Conservation (phyloP, 2,113 vertebrate species). For the Martes martes region DNA sequence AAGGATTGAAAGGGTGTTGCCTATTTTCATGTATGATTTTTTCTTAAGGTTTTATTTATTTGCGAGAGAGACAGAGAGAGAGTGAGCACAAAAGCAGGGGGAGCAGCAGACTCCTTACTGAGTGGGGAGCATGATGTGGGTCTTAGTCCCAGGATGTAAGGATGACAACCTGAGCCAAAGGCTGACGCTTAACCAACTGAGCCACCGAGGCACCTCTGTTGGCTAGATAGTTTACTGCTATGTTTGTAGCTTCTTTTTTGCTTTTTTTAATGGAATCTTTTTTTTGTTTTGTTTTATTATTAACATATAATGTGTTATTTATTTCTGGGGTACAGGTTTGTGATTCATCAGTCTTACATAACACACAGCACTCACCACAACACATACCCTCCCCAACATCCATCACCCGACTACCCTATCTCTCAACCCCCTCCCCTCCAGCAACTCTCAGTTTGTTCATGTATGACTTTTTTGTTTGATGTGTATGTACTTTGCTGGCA, state of each 20-base stretch:
- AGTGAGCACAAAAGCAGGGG: neutral
- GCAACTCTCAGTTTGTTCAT: too few relatives aligned
- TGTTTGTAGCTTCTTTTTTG: neutral
- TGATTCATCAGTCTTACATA: too few relatives aligned
- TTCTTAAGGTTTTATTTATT: neutral
- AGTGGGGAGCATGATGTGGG: neutral
- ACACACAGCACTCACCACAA: too few relatives aligned
- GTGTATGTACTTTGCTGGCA: neutral
- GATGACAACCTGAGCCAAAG: neutral
- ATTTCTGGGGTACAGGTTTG: too few relatives aligned
- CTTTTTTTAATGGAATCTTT: neutral
- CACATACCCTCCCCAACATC: too few relatives aligned
- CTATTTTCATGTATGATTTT: neutral
- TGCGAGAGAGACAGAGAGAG: too few relatives aligned
- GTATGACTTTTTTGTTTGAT: neutral
- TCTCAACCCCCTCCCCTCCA: too few relatives aligned
- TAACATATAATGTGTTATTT: neutral
- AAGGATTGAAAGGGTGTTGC: neutral
- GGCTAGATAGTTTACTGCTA: neutral
- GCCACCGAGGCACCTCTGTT: neutral
- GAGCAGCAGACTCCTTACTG: neutral
- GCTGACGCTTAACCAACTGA: neutral
- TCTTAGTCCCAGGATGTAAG: neutral
- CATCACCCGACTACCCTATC: too few relatives aligned
- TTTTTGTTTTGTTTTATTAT: neutral